Conservation (phyloP, 2,797 vertebrate genomes). For the Peromyscus attwateri region DNA sequence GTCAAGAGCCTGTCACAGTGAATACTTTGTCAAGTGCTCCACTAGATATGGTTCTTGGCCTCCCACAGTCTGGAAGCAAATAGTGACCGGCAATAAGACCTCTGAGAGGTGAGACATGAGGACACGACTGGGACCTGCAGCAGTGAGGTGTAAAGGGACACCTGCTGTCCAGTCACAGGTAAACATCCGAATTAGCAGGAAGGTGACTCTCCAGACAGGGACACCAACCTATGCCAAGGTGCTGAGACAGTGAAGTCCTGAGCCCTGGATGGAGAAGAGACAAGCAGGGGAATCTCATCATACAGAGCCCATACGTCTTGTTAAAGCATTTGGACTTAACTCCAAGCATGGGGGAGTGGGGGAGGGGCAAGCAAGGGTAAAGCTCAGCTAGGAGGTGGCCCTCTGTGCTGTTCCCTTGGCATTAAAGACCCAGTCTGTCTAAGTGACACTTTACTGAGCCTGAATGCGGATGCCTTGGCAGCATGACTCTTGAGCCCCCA, state of each 20-base stretch:
- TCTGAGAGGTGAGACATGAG: neutral
- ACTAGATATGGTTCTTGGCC: neutral
- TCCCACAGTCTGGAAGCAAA: neutral
- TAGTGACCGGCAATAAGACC: neutral
- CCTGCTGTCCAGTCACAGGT: neutral
- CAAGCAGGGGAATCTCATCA: neutral
- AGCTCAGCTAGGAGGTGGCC: neutral
- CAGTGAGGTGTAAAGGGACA: neutral
- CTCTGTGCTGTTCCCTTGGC: neutral
- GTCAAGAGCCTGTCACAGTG: neutral
- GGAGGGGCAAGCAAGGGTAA: neutral
- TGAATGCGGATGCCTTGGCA: conserved; percentile 14
- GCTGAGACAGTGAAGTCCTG: neutral
- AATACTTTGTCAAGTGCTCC: neutral
- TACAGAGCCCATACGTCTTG: fast-evolving
- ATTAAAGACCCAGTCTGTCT: neutral
- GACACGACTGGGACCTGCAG: fast-evolving
- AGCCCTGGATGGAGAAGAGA: neutral
- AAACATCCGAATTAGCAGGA: neutral
- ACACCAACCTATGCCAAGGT: neutral
- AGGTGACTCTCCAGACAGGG: neutral
- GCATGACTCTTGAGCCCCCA: conserved; percentile 54
- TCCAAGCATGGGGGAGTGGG: neutral
- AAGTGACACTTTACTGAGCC: conserved; percentile 13
- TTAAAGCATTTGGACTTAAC: neutral